A percentile compares a stretch with the other conserved stretches of the same genome.
Evolutionary conservation across 2,888 invertebrate species (phyloP).

Genomic region (Agrenia bidenticulata): DNA sequence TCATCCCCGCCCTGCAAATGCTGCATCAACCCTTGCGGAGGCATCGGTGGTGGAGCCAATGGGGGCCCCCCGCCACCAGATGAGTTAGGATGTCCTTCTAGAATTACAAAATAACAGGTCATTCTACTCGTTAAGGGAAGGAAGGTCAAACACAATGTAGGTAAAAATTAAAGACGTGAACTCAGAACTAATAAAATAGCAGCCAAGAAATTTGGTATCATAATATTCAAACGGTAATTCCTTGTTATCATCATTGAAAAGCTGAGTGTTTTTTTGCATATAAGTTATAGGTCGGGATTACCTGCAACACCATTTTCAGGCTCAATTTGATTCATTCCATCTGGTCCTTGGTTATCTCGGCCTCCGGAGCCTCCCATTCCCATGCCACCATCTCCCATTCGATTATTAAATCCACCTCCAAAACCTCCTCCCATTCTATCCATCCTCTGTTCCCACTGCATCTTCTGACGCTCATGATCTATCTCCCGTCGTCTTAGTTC

Average conservation of each 20-base stretch:
- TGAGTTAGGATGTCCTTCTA: not conserved
- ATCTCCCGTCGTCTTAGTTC: slow-evolving; percentile 80
- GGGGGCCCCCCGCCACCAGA: slow-evolving; percentile 16
- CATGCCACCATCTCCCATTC: slow-evolving; percentile 31
- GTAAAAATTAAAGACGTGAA: no score
- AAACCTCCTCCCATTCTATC: slow-evolving; percentile 23
- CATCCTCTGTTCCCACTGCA: slow-evolving; percentile 67
- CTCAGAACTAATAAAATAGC: slow-evolving; percentile 33
- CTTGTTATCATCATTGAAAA: slow-evolving; percentile 16
- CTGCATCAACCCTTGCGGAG: slow-evolving; percentile 48
- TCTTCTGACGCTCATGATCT: slow-evolving; percentile 81
- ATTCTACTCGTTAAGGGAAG: not conserved
- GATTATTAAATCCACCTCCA: slow-evolving; percentile 24
- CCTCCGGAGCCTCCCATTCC: slow-evolving; percentile 16
- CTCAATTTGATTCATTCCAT: slow-evolving; percentile 9
- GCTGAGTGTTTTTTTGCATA: no score
- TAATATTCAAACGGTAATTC: slow-evolving; percentile 39
- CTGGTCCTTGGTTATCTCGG: not conserved
- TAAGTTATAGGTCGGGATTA: no score
- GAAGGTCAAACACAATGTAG: no score
- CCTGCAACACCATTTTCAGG: slow-evolving; percentile 1
- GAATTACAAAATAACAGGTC: not conserved
- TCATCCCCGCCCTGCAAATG: slow-evolving; percentile 43
- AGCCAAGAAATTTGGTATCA: slow-evolving; percentile 37
- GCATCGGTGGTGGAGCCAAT: slow-evolving; percentile 51